Evolutionary conservation across 2,113 vertebrate species (phyloP).

Genomic region (Charina bottae): DNA sequence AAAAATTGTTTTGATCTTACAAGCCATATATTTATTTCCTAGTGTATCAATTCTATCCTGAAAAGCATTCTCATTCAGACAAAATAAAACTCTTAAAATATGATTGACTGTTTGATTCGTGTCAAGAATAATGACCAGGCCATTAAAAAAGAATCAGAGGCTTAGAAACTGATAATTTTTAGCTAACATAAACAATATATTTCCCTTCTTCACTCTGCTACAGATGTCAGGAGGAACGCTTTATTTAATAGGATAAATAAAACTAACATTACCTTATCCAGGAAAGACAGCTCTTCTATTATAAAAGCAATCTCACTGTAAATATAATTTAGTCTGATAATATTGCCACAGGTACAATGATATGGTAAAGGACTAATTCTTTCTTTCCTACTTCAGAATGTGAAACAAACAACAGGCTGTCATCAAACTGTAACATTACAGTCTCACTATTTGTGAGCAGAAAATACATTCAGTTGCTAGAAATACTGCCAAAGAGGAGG

Average conservation of each 20-base stretch:
- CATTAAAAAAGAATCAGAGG: neutral
- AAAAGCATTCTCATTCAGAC: neutral
- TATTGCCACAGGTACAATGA: neutral
- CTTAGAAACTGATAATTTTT: neutral
- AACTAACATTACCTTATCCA: neutral
- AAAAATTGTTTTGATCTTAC: neutral
- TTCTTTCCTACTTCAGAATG: neutral
- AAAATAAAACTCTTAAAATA: neutral
- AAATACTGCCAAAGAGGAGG: neutral
- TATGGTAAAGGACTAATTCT: neutral
- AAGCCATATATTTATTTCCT: conserved; percentile 1
- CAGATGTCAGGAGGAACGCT: neutral
- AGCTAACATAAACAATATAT: neutral
- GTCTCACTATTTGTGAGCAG: neutral
- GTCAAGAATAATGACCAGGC: neutral
- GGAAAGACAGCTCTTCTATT: neutral
- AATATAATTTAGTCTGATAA: neutral
- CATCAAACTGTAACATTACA: neutral
- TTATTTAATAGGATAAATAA: neutral
- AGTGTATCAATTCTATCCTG: neutral
- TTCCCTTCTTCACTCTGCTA: neutral
- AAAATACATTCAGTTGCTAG: neutral
- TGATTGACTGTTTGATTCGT: neutral
- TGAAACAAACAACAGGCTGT: neutral
- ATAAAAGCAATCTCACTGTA: neutral